A percentile compares a stretch with the other conserved stretches of the same genome.
Conservation (phyloP, 1,140 invertebrate genomes). For the Leptinotarsa defecta region DNA sequence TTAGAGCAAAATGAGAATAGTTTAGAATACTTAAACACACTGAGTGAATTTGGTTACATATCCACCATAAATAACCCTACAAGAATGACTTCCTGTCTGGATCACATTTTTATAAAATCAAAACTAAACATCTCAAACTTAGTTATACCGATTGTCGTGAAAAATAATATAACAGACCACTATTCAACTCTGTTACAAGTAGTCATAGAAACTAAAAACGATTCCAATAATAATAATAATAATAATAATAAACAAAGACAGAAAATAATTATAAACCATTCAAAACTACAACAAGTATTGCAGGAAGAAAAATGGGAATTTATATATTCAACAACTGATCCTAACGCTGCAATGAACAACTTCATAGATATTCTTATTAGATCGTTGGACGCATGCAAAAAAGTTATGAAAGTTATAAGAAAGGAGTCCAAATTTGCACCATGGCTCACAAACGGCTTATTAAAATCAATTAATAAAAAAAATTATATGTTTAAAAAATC, state of each 20-base stretch:
- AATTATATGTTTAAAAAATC: not conserved
- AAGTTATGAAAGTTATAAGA: not conserved
- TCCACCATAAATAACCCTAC: conserved; percentile 18
- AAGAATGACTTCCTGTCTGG: conserved; percentile 10
- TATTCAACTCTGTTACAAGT: conserved; percentile 16
- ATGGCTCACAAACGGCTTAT: conserved; percentile 7
- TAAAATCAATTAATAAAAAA: conserved; percentile 7
- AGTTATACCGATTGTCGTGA: conserved; percentile 14
- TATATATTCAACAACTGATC: not conserved
- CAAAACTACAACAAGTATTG: not conserved
- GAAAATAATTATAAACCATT: conserved; percentile 5
- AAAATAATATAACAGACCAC: conserved; percentile 22
- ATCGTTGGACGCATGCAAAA: not conserved
- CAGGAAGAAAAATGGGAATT: not conserved
- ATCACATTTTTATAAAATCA: conserved; percentile 22
- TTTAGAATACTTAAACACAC: not conserved
- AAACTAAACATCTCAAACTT: not conserved
- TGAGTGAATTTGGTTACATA: conserved; percentile 17
- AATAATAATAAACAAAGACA: not conserved
- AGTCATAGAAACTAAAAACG: not conserved
- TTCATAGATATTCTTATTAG: conserved; percentile 6
- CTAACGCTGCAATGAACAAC: not conserved
- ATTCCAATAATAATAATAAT: too few relatives aligned
- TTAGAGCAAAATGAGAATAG: conserved; percentile 11
- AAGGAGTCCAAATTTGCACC: conserved; percentile 9